Conservation (phyloP, 2,113 vertebrate species). For the Cygnus buccinator region DNA sequence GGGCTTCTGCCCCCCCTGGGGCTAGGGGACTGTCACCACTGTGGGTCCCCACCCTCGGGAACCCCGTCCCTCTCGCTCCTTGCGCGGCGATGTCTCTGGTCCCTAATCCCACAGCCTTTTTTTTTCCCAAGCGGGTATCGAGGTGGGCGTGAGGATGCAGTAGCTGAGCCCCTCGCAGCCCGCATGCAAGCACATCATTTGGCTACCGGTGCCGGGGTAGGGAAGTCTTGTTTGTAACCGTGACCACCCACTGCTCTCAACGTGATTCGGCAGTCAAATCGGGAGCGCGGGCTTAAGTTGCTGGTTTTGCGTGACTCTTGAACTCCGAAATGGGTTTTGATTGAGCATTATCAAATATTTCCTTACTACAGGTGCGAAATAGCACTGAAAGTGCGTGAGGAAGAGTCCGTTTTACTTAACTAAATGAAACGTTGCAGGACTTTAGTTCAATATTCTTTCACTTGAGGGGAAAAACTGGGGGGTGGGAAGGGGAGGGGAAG, state of each 20-base stretch:
- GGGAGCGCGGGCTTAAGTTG: background rate
- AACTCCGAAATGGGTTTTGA: background rate
- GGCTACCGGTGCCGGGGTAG: background rate
- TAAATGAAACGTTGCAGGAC: background rate
- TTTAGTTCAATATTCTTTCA: background rate
- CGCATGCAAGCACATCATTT: accelerated
- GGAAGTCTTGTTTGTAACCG: background rate
- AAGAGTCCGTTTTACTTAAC: background rate
- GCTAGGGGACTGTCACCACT: background rate
- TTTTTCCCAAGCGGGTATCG: background rate
- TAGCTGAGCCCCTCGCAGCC: background rate
- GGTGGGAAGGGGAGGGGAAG: too few species aligned
- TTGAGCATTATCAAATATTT: background rate
- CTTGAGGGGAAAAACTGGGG: background rate
- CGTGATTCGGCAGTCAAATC: background rate
- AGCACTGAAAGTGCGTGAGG: background rate
- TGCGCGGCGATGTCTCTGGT: background rate
- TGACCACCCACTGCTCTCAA: background rate
- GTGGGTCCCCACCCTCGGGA: background rate
- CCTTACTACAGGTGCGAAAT: background rate
- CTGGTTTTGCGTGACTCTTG: background rate
- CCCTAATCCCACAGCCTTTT: background rate
- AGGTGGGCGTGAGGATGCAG: background rate
- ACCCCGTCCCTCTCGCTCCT: background rate
- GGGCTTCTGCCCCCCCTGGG: background rate